These are phyloP conservation scores for Shinisaurus crocodilurus DNA, from an alignment of 2,113 vertebrate species.

Conservation along the genomic window DNA sequence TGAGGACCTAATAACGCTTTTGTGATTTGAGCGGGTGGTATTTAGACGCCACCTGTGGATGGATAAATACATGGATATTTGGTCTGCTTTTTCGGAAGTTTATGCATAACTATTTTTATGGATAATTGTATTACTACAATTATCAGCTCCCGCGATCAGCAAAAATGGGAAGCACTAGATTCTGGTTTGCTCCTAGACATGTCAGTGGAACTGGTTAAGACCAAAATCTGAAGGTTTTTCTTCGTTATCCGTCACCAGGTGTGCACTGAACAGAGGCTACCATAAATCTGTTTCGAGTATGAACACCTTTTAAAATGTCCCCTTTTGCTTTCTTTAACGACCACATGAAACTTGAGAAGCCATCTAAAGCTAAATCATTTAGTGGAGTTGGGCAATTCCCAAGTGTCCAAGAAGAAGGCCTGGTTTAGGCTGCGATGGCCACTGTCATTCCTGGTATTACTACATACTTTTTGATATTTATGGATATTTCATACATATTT, in stretches of 20 bases:
- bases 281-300: conserved; percentile 72
- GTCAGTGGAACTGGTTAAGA: conserved; percentile 87
- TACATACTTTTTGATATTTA: too few relatives aligned
- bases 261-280: conserved; percentile 76
- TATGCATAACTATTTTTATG: too few relatives aligned
- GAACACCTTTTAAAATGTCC: conserved; percentile 75
- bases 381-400: conserved; percentile 86
- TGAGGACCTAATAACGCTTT: too few relatives aligned
- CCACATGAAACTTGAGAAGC: conserved; percentile 92
- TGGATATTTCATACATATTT: too few relatives aligned
- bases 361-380: conserved; percentile 88
- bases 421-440: conserved; percentile 97
- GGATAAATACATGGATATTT: too few relatives aligned
- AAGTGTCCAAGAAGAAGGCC: conserved; percentile 91
- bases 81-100: too few relatives aligned
- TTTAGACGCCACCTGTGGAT: too few relatives aligned
- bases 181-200: conserved; percentile 85
- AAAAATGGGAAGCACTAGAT: conserved; percentile 87
- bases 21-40: too few relatives aligned
- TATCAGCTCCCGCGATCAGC: too few relatives aligned
- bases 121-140: too few relatives aligned
- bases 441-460: conserved; percentile 95
- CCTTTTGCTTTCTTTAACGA: conserved; percentile 92
- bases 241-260: conserved; percentile 80
- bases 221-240: conserved; percentile 82